A percentile compares a stretch with the other conserved stretches of the same genome.
Conservation (phyloP, 2,797 vertebrate genomes). For the Hipposideros larvatus region DNA sequence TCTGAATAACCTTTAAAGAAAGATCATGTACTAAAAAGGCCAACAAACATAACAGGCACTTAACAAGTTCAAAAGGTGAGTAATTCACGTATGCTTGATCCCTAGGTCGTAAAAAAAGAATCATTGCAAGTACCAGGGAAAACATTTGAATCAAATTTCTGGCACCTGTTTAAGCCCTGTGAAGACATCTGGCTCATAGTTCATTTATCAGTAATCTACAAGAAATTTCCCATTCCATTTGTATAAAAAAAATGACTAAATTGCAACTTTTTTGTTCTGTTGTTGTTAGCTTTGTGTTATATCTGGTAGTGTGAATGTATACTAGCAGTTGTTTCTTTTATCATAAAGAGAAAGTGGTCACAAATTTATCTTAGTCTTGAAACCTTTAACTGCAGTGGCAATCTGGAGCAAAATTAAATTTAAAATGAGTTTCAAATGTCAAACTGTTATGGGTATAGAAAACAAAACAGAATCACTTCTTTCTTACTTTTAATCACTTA, state of each 20-base stretch:
- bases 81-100: not conserved
- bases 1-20: not conserved
- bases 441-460: not conserved
- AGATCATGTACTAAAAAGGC: not conserved
- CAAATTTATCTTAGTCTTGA: not conserved
- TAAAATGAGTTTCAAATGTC: not conserved
- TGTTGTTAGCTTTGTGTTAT: not conserved
- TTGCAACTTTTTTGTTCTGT: not conserved
- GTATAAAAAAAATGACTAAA: not conserved
- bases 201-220: not conserved
- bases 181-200: not conserved
- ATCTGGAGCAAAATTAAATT: not conserved
- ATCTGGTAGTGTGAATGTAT: not conserved
- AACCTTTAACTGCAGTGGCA: not conserved
- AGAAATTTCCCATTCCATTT: not conserved
- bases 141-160: not conserved
- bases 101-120: not conserved
- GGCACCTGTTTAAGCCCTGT: not conserved
- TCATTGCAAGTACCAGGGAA: not conserved
- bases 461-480: not conserved
- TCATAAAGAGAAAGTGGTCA: constrained; percentile 8
- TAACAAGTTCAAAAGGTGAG: not conserved
- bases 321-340: not conserved
- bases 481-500: not conserved
- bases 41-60: not conserved